Conservation (phyloP, 2,797 vertebrate species). For the Euthynnus affinis region DNA sequence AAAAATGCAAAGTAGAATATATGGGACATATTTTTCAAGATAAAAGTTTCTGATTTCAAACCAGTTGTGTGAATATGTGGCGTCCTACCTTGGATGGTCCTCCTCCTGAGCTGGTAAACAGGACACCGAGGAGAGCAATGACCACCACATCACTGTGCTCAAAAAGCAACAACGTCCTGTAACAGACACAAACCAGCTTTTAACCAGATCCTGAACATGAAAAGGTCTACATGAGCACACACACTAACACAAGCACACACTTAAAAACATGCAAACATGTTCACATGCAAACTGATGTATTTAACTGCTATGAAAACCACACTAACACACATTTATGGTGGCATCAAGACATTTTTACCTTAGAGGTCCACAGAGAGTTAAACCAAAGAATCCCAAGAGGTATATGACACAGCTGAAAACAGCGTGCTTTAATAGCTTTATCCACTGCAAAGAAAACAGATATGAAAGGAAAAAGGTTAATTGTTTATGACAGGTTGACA, state of each 20-base stretch:
- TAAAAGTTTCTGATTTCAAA: neutral
- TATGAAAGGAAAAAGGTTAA: neutral
- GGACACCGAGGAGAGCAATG: slow-evolving; percentile 91
- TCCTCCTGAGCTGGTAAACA: slow-evolving; percentile 95
- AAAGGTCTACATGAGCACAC: neutral
- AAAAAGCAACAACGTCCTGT: slow-evolving; percentile 94
- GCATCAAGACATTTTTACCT: slow-evolving; percentile 86
- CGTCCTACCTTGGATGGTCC: slow-evolving; percentile 94
- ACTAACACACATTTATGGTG: neutral
- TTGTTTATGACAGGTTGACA: neutral
- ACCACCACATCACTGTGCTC: slow-evolving; percentile 97
- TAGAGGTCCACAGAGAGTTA: slow-evolving; percentile 97
- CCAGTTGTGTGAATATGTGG: neutral
- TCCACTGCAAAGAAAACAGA: slow-evolving; percentile 89
- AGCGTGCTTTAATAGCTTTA: slow-evolving; percentile 96
- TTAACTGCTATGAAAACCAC: neutral
- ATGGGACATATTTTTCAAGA: too few relatives aligned
- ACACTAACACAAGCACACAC: neutral
- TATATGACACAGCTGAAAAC: slow-evolving; percentile 94
- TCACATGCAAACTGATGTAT: too few relatives aligned
- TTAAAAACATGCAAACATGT: neutral
- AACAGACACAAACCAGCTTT: slow-evolving; percentile 15
- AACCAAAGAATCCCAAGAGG: slow-evolving; percentile 96
- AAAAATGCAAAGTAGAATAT: too few relatives aligned
- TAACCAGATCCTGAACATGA: neutral